Evolutionary conservation across 2,113 vertebrate species (phyloP).

Genomic region (Limnothrissa miodon): DNA sequence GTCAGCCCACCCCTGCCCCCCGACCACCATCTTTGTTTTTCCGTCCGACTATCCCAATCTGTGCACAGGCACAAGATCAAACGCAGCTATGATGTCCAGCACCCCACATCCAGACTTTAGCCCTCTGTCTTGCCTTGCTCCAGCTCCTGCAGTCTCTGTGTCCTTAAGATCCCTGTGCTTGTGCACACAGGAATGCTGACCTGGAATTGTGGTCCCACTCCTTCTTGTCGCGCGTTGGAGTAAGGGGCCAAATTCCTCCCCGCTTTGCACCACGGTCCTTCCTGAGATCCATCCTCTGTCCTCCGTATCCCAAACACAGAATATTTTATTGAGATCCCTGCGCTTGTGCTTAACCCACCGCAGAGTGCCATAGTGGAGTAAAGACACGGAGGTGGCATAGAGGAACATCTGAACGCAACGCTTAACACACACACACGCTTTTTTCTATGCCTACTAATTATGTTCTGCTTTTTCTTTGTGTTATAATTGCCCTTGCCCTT

Average conservation of each 20-base stretch:
- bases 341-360: neutral
- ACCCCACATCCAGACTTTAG: too few species aligned
- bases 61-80: neutral
- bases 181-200: slow-evolving; percentile 46
- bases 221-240: slow-evolving; percentile 11
- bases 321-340: too few species aligned
- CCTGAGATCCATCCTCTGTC: neutral
- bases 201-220: slow-evolving; percentile 31
- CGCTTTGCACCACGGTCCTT: neutral
- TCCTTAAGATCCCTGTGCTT: too few species aligned
- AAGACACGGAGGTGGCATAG: neutral
- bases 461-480: neutral
- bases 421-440: neutral
- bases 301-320: neutral
- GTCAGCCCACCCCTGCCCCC: too few species aligned
- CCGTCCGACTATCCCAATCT: neutral
- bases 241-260: neutral
- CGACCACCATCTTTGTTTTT: neutral
- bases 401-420: neutral
- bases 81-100: too few species aligned
- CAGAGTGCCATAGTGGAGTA: neutral
- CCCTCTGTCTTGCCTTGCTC: too few species aligned
- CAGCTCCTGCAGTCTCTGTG: neutral
- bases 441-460: neutral
- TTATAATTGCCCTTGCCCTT: neutral